Conservation (phyloP, 1,140 invertebrate species). For the Plutomurus gul region DNA sequence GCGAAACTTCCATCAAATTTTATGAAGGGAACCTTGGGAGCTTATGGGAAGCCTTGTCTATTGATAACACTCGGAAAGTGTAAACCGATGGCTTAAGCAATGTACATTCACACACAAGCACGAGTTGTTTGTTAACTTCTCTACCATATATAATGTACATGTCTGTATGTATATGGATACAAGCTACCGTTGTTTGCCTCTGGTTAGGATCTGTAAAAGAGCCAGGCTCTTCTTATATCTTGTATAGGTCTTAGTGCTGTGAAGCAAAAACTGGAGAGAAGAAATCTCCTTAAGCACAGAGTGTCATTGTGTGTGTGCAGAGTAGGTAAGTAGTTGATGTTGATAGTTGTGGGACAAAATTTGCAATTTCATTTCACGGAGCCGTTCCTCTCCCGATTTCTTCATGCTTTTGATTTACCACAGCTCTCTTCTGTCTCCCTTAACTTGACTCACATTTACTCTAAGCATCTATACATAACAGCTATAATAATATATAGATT, state of each 20-base stretch:
- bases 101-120: background rate
- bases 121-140: background rate
- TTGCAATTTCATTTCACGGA: constrained; percentile 34
- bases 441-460: too few species aligned
- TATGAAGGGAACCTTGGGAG: background rate
- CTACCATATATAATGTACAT: too few species aligned
- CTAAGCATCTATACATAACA: too few species aligned
- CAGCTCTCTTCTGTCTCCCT: too few species aligned
- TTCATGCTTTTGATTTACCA: constrained; percentile 16
- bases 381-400: constrained; percentile 24
- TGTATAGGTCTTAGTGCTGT: background rate
- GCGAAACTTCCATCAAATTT: constrained; percentile 32
- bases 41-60: background rate
- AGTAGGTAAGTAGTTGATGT: too few species aligned
- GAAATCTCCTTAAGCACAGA: background rate
- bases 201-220: too few species aligned
- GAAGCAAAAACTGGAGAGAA: background rate
- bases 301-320: too few species aligned
- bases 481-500: too few species aligned
- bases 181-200: too few species aligned
- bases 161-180: too few species aligned
- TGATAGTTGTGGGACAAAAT: background rate
- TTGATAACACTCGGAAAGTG: background rate
- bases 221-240: too few species aligned
- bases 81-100: background rate